Evolutionary conservation across 2,888 invertebrate genomes (phyloP).

Genomic region (Corythucha ciliata): DNA sequence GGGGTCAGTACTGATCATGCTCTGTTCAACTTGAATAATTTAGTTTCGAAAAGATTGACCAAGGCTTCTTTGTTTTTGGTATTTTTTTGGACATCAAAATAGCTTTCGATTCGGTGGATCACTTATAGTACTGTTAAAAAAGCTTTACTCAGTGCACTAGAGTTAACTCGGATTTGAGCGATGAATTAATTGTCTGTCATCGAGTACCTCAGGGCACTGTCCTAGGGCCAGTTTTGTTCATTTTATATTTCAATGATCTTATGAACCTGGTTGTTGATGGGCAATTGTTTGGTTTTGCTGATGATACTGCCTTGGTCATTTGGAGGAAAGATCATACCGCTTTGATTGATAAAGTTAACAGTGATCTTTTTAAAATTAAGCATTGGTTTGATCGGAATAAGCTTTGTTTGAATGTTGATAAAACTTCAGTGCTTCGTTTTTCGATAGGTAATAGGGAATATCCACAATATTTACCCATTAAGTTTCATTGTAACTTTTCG

Average conservation of each 20-base stretch:
- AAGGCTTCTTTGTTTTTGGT: neutral
- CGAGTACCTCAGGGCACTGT: no score
- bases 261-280: neutral
- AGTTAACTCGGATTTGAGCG: no score
- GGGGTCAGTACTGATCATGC: conserved; percentile 3
- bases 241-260: no score
- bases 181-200: no score
- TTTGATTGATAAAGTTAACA: neutral
- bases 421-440: neutral
- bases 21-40: neutral
- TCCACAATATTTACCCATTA: neutral
- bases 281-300: conserved; percentile 2
- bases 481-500: neutral
- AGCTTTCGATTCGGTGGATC: no score
- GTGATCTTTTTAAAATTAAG: neutral
- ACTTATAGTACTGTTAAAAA: no score
- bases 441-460: neutral
- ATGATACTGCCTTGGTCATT: neutral
- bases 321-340: neutral
- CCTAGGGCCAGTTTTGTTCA: no score
- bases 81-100: conserved; percentile 5
- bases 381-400: neutral
- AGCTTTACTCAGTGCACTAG: no score
- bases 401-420: neutral
- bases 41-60: conserved; percentile 2